Evolutionary conservation across 2,888 invertebrate genomes (phyloP).

Genomic region (Tanytarsus gracilentus): DNA sequence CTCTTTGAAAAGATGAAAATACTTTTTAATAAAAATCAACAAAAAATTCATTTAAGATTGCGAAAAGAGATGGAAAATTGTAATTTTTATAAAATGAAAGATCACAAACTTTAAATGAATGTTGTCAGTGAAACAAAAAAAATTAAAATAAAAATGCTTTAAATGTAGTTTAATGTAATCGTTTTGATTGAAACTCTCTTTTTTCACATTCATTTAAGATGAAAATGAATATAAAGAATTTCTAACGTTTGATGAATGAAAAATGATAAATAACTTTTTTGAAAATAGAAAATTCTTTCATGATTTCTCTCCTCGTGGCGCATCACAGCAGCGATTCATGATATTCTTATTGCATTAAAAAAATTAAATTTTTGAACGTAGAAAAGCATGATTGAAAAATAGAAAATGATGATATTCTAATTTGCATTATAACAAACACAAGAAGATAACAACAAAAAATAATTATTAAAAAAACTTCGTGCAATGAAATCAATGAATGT

Average conservation of each 20-base stretch:
- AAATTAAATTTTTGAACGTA: not conserved
- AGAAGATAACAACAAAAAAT: not conserved
- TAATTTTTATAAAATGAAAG: conserved; percentile 27
- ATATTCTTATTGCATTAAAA: too few relatives aligned
- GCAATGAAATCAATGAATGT: conserved; percentile 26
- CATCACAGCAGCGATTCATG: too few relatives aligned
- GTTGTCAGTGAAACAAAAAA: conserved; percentile 17
- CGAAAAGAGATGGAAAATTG: not conserved
- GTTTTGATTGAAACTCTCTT: not conserved
- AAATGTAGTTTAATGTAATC: conserved; percentile 28
- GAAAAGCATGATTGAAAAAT: not conserved
- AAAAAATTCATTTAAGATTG: not conserved
- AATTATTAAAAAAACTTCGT: conserved; percentile 13
- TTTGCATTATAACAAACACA: not conserved
- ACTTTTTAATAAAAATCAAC: not conserved
- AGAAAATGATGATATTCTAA: not conserved
- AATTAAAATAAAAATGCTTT: conserved; percentile 17
- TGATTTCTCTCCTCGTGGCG: too few relatives aligned
- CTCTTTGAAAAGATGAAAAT: not conserved
- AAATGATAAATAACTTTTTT: too few relatives aligned
- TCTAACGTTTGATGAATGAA: too few relatives aligned
- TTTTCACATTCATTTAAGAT: not conserved
- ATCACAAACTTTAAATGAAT: conserved; percentile 6
- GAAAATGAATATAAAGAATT: not conserved
- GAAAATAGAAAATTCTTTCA: too few relatives aligned